Conservation (phyloP, 2,113 vertebrate genomes). For the Semicossyphus pulcher region DNA sequence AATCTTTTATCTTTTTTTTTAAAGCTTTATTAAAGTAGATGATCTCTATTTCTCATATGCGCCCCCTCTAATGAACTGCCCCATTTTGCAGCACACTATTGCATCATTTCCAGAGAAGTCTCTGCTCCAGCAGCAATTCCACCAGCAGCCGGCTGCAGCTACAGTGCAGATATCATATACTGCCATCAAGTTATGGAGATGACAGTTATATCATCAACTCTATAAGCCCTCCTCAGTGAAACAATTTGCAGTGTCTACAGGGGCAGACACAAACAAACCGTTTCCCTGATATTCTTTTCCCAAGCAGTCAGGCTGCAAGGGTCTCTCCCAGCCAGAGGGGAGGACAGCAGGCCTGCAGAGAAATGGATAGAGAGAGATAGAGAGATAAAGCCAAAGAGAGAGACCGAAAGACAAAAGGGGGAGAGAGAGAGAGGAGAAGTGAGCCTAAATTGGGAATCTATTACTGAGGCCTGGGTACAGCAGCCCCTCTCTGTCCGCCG, state of each 20-base stretch:
- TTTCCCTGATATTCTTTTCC: slow-evolving; percentile 69
- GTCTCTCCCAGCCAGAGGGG: slow-evolving; percentile 43
- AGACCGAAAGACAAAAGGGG: slow-evolving; percentile 58
- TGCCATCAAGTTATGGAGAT: slow-evolving; percentile 73
- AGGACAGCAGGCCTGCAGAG: slow-evolving; percentile 48
- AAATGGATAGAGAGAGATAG: slow-evolving; percentile 55
- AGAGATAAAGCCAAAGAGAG: slow-evolving; percentile 61
- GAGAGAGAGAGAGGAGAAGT: slow-evolving; percentile 58
- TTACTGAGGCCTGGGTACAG: slow-evolving; percentile 82
- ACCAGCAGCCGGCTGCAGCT: slow-evolving; percentile 45
- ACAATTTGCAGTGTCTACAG: slow-evolving; percentile 69
- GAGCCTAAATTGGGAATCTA: slow-evolving; percentile 87
- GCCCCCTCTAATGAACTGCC: slow-evolving; percentile 37
- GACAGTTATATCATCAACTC: slow-evolving; percentile 74
- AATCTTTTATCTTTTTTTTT: neutral
- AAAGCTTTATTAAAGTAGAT: slow-evolving; percentile 24
- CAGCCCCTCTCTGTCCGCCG: slow-evolving; percentile 81
- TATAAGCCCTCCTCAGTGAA: slow-evolving; percentile 67
- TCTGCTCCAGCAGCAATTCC: slow-evolving; percentile 30
- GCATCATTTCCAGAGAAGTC: slow-evolving; percentile 37
- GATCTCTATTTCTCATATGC: slow-evolving; percentile 44
- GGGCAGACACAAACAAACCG: slow-evolving; percentile 72
- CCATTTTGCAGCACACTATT: slow-evolving; percentile 39
- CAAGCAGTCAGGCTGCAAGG: slow-evolving; percentile 49
- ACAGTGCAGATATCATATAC: slow-evolving; percentile 56